Evolutionary conservation across 1,140 invertebrate species (phyloP), one percentile per base, ranked within the genome.

Genomic region (Pseudachorutes palmiensis): DNA sequence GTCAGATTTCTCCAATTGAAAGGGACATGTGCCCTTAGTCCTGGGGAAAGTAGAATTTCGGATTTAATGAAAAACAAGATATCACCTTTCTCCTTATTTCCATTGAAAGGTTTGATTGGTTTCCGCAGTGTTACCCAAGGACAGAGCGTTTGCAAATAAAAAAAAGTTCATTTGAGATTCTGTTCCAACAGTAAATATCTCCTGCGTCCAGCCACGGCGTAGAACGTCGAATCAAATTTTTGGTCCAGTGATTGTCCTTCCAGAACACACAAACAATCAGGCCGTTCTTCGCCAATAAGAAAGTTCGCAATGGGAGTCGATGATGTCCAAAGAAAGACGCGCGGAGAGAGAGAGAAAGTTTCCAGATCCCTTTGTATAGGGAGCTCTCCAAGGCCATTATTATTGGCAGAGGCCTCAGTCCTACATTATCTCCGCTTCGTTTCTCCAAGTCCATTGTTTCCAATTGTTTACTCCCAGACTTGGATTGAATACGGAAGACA

Each of bases 391-490:
- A 41, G 36, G 5, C 36, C 5, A 41, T 5, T 41, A 41, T 19
- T 41, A 41, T 9, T 41, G 5, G 19, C 36, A 41, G 36, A 41
- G 36, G 19, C 19, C 19, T 41, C 36, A 5, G 36, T 41, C 51
- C 24, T 55, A 5, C 51, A 55, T 55, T 55, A 55, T 55, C 51
- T 19, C 24, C 51, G 51, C 51, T 55, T 55, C 51, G 51, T 55
- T 55, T 55, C 51, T 24, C 24, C 51, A 26, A 45, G 36, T 9
- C 36, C 36, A 45, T 45, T 55, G 12, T 12, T 55, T 55, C 51
- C 51, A 55, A 55, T 55, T 55, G 51, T 55, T 55, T 55, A 55
- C 51, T 55, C 36, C 36, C 24, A 24, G 51, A 55, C 12, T 55
- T 55, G 51, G 24, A 55, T 55, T 55, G 51, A 5, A 14, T 55